Evolutionary conservation across 2,113 vertebrate species (phyloP).

Genomic region (Progne subis): DNA sequence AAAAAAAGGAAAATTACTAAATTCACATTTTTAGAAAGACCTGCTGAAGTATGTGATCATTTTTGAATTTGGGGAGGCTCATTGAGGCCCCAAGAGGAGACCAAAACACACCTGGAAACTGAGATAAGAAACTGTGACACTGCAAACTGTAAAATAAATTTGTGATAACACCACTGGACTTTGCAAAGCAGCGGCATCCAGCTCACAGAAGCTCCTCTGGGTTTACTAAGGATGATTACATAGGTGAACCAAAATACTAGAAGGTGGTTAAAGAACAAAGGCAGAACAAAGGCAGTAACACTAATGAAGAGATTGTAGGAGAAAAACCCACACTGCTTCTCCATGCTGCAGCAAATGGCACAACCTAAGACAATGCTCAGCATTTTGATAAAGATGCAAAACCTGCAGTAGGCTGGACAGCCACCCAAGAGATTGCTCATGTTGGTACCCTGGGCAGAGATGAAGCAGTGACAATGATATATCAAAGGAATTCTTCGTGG

Average conservation of each 20-base stretch:
- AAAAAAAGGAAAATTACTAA: neutral
- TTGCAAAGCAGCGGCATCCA: neutral
- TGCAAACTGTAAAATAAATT: neutral
- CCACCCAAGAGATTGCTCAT: neutral
- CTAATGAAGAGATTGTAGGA: neutral
- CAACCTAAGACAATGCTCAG: neutral
- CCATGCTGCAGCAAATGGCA: neutral
- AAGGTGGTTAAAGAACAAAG: neutral
- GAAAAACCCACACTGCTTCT: neutral
- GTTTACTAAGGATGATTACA: neutral
- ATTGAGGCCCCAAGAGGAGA: neutral
- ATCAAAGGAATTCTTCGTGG: neutral
- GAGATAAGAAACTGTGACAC: neutral
- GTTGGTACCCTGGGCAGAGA: neutral
- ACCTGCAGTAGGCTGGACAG: neutral
- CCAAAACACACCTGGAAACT: neutral
- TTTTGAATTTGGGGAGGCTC: neutral
- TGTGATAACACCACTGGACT: neutral
- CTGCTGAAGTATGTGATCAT: neutral
- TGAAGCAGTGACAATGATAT: neutral
- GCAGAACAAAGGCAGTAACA: neutral
- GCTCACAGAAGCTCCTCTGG: neutral
- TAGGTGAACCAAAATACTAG: neutral
- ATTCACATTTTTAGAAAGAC: neutral
- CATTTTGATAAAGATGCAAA: neutral